Evolutionary conservation across 2,113 vertebrate species (phyloP).

Genomic region (Polypterus bichir): DNA sequence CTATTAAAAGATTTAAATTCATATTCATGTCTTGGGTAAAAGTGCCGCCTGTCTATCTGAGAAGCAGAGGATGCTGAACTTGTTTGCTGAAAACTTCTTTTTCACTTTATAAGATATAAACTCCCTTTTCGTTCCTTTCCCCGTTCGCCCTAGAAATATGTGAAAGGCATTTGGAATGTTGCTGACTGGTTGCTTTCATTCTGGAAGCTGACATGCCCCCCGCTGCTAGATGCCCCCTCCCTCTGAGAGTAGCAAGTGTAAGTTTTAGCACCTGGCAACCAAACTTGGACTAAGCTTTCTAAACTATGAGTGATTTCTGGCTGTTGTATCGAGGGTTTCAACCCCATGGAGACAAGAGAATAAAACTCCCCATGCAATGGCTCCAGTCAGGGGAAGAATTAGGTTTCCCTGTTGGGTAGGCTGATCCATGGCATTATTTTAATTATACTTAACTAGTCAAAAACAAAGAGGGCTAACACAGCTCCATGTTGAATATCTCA

Average conservation of each 20-base stretch:
- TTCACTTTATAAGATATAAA: too few species aligned
- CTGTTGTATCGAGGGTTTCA: slow-evolving; percentile 44
- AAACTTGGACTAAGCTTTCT: slow-evolving; percentile 39
- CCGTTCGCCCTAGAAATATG: not conserved
- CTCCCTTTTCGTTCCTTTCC: not conserved
- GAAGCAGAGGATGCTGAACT: too few species aligned
- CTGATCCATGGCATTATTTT: slow-evolving; percentile 51
- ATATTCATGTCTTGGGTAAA: too few species aligned
- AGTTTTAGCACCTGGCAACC: slow-evolving; percentile 60
- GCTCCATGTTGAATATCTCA: slow-evolving; percentile 47
- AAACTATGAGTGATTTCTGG: slow-evolving; percentile 44
- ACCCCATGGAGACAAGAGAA: slow-evolving; percentile 46
- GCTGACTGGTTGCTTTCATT: slow-evolving; percentile 31
- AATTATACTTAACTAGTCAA: slow-evolving; percentile 55
- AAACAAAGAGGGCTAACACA: slow-evolving; percentile 52
- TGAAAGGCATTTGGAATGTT: slow-evolving; percentile 35
- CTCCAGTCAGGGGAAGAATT: slow-evolving; percentile 59
- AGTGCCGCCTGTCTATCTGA: too few species aligned
- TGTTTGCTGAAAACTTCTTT: too few species aligned
- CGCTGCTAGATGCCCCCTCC: slow-evolving; percentile 26
- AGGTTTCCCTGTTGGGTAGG: slow-evolving; percentile 46
- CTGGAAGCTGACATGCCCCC: slow-evolving; percentile 36
- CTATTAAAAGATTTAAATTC: too few species aligned
- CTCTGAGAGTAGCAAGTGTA: slow-evolving; percentile 40
- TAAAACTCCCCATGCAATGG: slow-evolving; percentile 55